Evolutionary conservation across 2,113 vertebrate species (phyloP).

Genomic region (crab-eating macaque (Macaca fascicularis)): DNA sequence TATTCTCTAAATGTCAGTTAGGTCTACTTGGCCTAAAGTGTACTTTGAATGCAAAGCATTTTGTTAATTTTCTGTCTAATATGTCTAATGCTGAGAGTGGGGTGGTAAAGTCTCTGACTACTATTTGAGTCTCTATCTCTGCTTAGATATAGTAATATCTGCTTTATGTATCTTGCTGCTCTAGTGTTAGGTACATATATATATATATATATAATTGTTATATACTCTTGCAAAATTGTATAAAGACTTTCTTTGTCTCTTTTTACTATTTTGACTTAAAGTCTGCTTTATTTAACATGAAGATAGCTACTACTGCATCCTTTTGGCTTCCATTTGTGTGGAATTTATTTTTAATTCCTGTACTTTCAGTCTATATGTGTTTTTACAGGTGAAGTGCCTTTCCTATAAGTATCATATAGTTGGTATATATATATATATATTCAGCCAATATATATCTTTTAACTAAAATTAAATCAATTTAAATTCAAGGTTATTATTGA

Average conservation of each 20-base stretch:
- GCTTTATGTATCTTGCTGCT: neutral
- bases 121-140: neutral
- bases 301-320: neutral
- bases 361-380: neutral
- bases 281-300: neutral
- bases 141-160: neutral
- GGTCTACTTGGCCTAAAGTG: neutral
- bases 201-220: neutral
- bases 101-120: neutral
- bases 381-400: neutral
- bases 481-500: neutral
- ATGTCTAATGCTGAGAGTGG: neutral
- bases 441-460: neutral
- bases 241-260: neutral
- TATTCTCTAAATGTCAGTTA: neutral
- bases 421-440: neutral
- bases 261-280: neutral
- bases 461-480: neutral
- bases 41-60: neutral
- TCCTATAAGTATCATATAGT: neutral
- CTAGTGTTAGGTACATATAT: neutral
- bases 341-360: neutral
- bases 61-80: neutral
- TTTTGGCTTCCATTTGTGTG: neutral
- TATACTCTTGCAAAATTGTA: neutral